These are phyloP conservation scores for Nycteola revayana DNA, from an alignment of 2,888 invertebrate genomes.

Conservation along the genomic window DNA sequence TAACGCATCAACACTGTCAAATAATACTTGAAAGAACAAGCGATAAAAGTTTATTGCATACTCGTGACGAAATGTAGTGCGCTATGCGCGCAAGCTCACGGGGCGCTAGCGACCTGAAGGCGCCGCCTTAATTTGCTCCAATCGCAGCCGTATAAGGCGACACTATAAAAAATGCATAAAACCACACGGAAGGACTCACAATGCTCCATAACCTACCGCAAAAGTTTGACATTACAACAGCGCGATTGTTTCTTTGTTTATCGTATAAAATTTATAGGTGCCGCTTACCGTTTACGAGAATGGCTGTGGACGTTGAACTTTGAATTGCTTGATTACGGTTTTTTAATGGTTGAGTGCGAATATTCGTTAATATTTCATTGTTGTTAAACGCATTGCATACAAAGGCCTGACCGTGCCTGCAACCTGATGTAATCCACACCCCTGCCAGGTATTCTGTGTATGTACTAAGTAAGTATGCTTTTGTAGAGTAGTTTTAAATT, in stretches of 20 bases:
- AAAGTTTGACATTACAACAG: conserved; percentile 65
- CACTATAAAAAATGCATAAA: conserved; percentile 40
- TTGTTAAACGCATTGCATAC: conserved; percentile 44
- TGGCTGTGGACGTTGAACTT: conserved; percentile 69
- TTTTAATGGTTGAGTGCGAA: conserved; percentile 67
- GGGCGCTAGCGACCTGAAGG: conserved; percentile 35
- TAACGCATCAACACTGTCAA: conserved; percentile 74
- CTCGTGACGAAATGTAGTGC: conserved; percentile 36
- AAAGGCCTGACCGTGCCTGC: conserved; percentile 25
- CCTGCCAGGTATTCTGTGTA: conserved; percentile 3
- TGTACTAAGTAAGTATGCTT: no score
- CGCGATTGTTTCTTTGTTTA: conserved; percentile 75
- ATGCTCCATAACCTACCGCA: conserved; percentile 69
- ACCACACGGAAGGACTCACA: conserved; percentile 56
- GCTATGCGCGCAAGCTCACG: conserved; percentile 16
- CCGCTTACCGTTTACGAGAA: conserved; percentile 57
- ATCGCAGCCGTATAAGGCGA: conserved; percentile 35
- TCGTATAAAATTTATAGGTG: conserved; percentile 63
- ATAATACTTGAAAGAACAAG: conserved; percentile 71
- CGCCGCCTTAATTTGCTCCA: conserved; percentile 39
- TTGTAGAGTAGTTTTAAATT: no score
- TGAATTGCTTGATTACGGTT: conserved; percentile 72
- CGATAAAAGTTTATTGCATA: conserved; percentile 63
- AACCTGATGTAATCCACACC: conserved; percentile 33
- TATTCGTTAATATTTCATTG: conserved; percentile 65